Evolutionary conservation across 2,113 vertebrate species (phyloP).

Genomic region (Nematolebias whitei): DNA sequence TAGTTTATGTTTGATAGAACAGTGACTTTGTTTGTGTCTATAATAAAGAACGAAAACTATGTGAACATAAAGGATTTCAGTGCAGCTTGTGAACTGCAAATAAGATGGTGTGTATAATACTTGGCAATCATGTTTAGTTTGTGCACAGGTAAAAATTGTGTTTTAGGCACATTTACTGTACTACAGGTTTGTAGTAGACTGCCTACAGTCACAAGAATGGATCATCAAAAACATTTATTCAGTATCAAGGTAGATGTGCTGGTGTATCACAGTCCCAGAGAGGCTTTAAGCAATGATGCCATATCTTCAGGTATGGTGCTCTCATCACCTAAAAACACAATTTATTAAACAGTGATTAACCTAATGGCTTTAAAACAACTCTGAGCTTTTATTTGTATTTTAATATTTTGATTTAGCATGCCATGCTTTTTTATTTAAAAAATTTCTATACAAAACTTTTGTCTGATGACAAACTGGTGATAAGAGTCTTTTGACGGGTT

Average conservation of each 20-base stretch:
- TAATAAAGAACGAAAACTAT: not conserved
- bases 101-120: not conserved
- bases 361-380: not conserved
- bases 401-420: not conserved
- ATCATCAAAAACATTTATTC: slow-evolving; percentile 10
- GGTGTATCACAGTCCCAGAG: slow-evolving; percentile 87
- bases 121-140: not conserved
- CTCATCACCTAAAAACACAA: slow-evolving; percentile 82
- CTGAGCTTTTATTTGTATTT: not conserved
- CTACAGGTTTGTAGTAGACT: slow-evolving; percentile 42
- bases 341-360: not conserved
- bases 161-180: slow-evolving; percentile 55
- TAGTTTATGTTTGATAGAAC: too few relatives aligned
- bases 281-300: slow-evolving; percentile 92
- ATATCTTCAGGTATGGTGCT: slow-evolving; percentile 90
- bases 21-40: not conserved
- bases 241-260: slow-evolving; percentile 23
- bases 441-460: not conserved
- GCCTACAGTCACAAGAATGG: slow-evolving; percentile 10
- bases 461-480: not conserved
- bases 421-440: not conserved
- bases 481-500: not conserved
- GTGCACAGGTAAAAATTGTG: slow-evolving; percentile 27
- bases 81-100: not conserved
- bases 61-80: not conserved